Conservation (phyloP, 2,888 invertebrate genomes). For the Spialia ferax region DNA sequence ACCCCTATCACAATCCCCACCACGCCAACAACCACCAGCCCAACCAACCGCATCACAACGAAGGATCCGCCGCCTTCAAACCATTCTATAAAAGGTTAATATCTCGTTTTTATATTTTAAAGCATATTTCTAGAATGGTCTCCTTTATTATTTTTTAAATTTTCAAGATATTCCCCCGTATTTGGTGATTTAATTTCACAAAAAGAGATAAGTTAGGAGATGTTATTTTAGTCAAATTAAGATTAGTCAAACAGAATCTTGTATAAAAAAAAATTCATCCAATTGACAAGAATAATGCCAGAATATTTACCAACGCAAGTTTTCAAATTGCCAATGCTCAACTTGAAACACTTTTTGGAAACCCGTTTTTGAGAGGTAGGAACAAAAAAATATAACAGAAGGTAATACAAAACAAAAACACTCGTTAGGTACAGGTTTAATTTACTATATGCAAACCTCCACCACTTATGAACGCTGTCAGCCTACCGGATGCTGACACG, state of each 20-base stretch:
- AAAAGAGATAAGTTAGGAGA: no score
- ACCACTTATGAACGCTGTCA: not conserved
- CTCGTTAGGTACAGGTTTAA: not conserved
- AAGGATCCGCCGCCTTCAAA: constrained; percentile 92
- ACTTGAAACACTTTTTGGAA: no score
- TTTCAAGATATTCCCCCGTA: no score
- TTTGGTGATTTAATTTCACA: no score
- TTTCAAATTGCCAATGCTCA: no score
- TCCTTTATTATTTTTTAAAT: not conserved
- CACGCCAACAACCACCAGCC: constrained; percentile 80
- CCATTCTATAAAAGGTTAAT: constrained; percentile 96
- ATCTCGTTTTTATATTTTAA: constrained; percentile 42
- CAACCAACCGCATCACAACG: constrained; percentile 82
- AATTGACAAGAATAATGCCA: no score
- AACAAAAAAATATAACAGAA: no score
- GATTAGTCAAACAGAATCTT: no score
- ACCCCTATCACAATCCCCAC: constrained; percentile 86
- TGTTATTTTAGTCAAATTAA: no score
- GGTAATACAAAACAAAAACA: not conserved
- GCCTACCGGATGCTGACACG: constrained; percentile 46
- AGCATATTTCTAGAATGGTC: not conserved
- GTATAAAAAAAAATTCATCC: no score
- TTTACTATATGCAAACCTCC: not conserved
- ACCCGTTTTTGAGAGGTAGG: no score
- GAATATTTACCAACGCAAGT: no score